Evolutionary conservation across 2,888 invertebrate species (phyloP), one percentile per base, ranked within the genome.

Genomic region (Lissonota sp.): DNA sequence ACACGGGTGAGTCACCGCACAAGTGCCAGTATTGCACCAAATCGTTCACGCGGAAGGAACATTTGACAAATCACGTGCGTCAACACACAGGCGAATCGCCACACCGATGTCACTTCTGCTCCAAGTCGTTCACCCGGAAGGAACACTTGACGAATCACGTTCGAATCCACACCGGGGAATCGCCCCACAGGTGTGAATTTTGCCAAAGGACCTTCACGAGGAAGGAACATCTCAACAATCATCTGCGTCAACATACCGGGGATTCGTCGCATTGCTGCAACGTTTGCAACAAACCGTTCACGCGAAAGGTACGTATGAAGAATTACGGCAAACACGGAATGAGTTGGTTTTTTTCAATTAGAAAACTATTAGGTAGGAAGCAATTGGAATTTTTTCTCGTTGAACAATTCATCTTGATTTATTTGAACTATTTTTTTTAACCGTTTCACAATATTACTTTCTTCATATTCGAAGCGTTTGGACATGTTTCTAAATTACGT

Each of bases 31-130:
- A 94, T 93, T 96, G 96, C 93, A 95, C 96, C 75, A 96, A 96
- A 92, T 95, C 96, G 74, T 96, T 96, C 93, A 96, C 96, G 40
- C 94, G 96, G 87, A 96, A 96, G 93, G 97, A 97, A 93, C 97
- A 97, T 92, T 94, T 97, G 84, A 96, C 96, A 87, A 97, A 97
- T 93, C 97, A 97, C 93, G 96, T 97, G 91, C 94, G 97, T 71
- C 97, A 97, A 91, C 97, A 97, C 93, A 97, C 97, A 58, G 97
- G 97, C 88, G 97, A 97, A 93, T 97, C 97, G 86, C 97, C 97
- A 79, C 97, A 97, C 90, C 95, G 96, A 84, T 97, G 97, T 92
- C 95, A 96, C 87, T 97, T 95, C 93, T 97, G 97, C 93, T 95
- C 96, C 86, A 97, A 97, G 92, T 96, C 96, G 51, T 97, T 97